phyloP scores from a whole-genome alignment of 2,113 vertebrate genomes.

The Mungos mungo region DNA sequence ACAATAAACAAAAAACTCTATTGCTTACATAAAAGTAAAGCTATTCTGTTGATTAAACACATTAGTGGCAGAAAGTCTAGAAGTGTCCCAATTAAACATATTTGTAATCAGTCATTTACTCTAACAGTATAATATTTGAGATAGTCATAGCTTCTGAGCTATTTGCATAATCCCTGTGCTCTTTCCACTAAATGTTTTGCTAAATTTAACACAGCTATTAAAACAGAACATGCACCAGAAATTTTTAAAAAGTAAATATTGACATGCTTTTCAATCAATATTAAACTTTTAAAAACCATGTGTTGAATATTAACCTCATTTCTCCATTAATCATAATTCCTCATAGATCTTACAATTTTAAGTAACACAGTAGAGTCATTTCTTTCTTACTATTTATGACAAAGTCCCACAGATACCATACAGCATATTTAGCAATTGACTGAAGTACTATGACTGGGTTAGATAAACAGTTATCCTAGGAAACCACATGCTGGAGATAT shows the following conservation, averaged over 20 bases:
- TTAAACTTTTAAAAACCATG: constrained; percentile 17
- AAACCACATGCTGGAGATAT: neutral
- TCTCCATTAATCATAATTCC: constrained; percentile 12
- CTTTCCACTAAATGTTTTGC: constrained; percentile 50
- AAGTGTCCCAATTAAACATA: constrained; percentile 14
- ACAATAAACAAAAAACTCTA: neutral
- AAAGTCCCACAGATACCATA: neutral
- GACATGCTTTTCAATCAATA: constrained; percentile 24
- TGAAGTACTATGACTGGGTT: neutral
- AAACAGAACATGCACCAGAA: constrained; percentile 42
- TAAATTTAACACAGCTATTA: constrained; percentile 55
- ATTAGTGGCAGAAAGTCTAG: neutral
- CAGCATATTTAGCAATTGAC: neutral
- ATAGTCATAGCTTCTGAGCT: constrained; percentile 21
- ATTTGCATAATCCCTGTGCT: constrained; percentile 60
- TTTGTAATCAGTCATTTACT: constrained; percentile 21
- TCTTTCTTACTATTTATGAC: neutral
- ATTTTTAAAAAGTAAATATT: constrained; percentile 39
- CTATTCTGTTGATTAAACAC: neutral
- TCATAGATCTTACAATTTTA: neutral
- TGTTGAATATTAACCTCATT: constrained; percentile 45
- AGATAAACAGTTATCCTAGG: neutral
- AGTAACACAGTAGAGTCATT: neutral
- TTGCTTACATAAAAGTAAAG: constrained; percentile 3
- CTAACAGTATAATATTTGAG: constrained; percentile 37